Evolutionary conservation across 92 coral and sea anemone species (phyloP), one percentile per base, ranked within the genome.

Genomic region (Hydrozoanthus gracilis): DNA sequence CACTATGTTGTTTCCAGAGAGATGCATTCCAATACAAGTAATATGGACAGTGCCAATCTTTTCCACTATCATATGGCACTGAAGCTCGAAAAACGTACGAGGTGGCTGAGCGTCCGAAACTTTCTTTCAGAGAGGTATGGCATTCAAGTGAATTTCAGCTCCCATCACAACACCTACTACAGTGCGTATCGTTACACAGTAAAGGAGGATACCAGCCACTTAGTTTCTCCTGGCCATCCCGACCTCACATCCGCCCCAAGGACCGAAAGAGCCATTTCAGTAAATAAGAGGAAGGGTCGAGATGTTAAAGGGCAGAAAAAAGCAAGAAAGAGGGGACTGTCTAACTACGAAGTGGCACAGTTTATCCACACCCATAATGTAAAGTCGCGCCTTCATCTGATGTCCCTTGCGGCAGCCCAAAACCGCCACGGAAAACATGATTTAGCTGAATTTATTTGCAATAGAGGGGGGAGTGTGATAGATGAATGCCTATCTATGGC

Each of bases 401-500:
- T 86, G 86, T 65, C 87, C 52, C 6, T 79, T 51, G 87, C 90
- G 4, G 74, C 56, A 35, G 18, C 73, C 48, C 72, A 74, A 77
- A 52, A 76, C 55, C 46, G 51, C 15, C 76, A 90, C 47, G 90
- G 92, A 13, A 90, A 90, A 56, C 61, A 56, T 14, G 86, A 90
- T 66, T 61, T 90, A 7, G 90, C 88, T 20, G 82, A 80, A 64
- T 50, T 86, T 72, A 64, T 86, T 39, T 77, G 48, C 70, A 86
- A 86, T 56, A 75, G 89, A 47, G 84, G 77, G 10, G 73, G 83
- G 44, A 86, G 14, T 48, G 77, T 77, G 50, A 77, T 86, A 14
- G 77, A 86, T 52, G 88, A 86, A 58, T 51, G 83, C 39, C 44
- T 86, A 17, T 71, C 64, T 12, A 74, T 80, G 3, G 83, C 83